Percentiles rank a stretch among this genome's conserved stretches.
Evolutionary conservation across 2,113 vertebrate genomes (phyloP).

Genomic region (Muntiacus reevesi): DNA sequence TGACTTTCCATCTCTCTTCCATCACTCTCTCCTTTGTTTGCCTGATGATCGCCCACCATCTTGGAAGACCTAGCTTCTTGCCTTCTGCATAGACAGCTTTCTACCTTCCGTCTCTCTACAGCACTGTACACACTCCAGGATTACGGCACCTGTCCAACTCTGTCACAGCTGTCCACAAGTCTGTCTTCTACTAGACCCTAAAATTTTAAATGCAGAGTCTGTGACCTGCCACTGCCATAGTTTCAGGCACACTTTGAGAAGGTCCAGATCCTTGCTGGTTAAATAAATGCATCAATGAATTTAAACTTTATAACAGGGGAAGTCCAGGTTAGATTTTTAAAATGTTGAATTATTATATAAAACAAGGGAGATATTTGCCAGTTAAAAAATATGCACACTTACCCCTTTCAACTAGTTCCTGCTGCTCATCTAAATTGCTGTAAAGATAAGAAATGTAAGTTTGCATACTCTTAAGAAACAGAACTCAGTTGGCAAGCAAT

Average conservation of each 20-base stretch:
- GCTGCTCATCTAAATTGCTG: conserved; percentile 82
- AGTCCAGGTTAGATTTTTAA: background rate
- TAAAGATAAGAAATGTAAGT: conserved; percentile 35
- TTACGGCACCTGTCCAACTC: background rate
- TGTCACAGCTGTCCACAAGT: background rate
- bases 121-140: fast-evolving
- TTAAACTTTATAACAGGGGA: background rate
- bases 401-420: conserved; percentile 86
- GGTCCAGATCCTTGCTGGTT: background rate
- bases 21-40: too few relatives aligned
- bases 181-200: background rate
- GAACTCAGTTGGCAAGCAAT: background rate
- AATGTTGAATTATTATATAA: background rate
- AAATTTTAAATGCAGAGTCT: background rate
- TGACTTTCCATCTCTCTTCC: background rate
- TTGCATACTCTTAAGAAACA: background rate
- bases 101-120: background rate
- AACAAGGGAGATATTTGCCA: background rate
- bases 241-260: background rate
- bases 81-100: background rate
- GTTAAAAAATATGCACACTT: conserved; percentile 64
- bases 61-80: background rate
- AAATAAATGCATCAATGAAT: background rate
- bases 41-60: background rate
- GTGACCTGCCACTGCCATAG: background rate